Evolutionary conservation across 2,113 vertebrate genomes (phyloP), one percentile per base, ranked within the genome.

Genomic region (Micromys minutus): DNA sequence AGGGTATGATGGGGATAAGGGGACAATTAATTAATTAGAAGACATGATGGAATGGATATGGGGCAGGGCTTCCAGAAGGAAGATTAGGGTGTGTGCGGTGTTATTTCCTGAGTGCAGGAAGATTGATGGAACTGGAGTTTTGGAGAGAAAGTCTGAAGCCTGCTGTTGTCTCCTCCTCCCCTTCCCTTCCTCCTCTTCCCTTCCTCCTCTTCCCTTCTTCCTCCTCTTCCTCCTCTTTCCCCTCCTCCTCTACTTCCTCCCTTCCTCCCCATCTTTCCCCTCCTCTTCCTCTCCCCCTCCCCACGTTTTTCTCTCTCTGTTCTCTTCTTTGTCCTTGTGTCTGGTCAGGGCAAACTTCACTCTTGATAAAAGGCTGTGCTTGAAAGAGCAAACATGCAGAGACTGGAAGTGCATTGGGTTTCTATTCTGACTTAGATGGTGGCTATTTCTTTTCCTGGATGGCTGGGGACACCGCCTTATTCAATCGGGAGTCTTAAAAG

Each of bases 91-190:
- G 10, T 59, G 36, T 22, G 45, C 45, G 42, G 47, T 65, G 29
- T 4, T 69, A 42, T 88, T 95, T 89, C 34, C 63, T 96, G 36
- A 42, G 22, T 81, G 86, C 47, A 77, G 24, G 7, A 77, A 84
- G 31, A 84, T 10, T 74, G 47, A 39, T 24, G 50, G 87, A 88
- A 50, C 5, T 42, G 22, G 39, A 31, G 7, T 19, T 55, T 52
- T 65, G 29, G 26, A 50, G 47, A 42, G n/a, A 63, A 95, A 75
- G 21, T 92, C 45, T 59, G 19, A 59, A 65, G 22, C 87, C 87
- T 90, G 93, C 21, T 77, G 24, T 26, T 84, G 7, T 7, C 31
- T 11, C 17, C 50, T 19, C 26, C 13, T 77, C 47, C 17, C 31
- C 75, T 8, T 8, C 3, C 45, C 50, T 31, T 31, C 61, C 26